Base-by-base conservation (phyloP, 2,797 vertebrate genomes). In the Smutsia temminckii region DNA sequence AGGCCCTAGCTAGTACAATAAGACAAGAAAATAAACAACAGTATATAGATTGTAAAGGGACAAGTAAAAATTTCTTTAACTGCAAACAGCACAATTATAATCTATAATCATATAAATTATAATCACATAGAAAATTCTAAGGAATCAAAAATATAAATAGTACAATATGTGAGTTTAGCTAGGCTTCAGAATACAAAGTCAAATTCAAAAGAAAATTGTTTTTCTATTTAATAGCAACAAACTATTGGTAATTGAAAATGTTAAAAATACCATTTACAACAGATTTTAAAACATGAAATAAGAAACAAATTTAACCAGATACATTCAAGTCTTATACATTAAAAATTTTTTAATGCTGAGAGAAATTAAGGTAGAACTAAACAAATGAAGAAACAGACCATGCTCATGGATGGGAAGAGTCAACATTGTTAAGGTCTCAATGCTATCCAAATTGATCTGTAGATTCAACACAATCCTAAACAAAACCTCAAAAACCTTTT, bases 321-420 rank as follows among this genome's bases (percentile, higher is more conserved):
- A 95, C 55, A 13, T 81, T 10, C 9, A 89, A 91, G 21, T 37
- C 8, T 8, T 46, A 2, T 46, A 46, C 12, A 66, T 32, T 32
- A 78, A 71, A 77, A 59, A 42, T 5, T n/a, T n/a, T 69, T 34
- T 53, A 85, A 69, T 91, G 68, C 51, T 68, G 34, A 83, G 46
- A 91, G 40, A 94, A 91, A 71, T 66, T 69, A 91, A 77, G 27
- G 32, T 89, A 92, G 57, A 92, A 66, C 10, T 42, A 85, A 92
- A 55, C 17, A 72, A 93, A 96, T 37, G 42, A 93, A 85, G 53
- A 80, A 25, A 57, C 3, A 72, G 37, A 80, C 7, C 34, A 89
- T 81, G 21, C 18, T 89, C 59, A 69, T 63, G 40, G 37, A 80
- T 81, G 66, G 25, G 27, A 94, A 89, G 2, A 66, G 17, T 93